A percentile compares a stretch with the other conserved stretches of the same genome.
Evolutionary conservation across 1,140 invertebrate species (phyloP).

Genomic region (Drosophila sulfurigaster): DNA sequence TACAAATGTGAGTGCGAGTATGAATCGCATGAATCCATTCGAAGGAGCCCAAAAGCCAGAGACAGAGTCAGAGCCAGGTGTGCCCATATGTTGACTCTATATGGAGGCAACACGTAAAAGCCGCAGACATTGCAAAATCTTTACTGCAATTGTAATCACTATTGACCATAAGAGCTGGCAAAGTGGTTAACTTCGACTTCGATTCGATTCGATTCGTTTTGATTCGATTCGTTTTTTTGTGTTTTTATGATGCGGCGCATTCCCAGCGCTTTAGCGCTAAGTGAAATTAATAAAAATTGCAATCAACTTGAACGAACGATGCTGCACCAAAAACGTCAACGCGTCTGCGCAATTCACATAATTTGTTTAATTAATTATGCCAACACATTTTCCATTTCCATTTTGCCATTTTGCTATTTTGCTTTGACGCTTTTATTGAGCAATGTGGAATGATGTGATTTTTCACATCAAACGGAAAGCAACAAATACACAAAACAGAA

Average conservation of each 20-base stretch:
- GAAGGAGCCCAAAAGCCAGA: conserved; percentile 8
- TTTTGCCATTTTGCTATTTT: conserved; percentile 17
- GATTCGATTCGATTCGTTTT: conserved; percentile 9
- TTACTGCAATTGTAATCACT: conserved; percentile 74
- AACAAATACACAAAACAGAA: conserved; percentile 2
- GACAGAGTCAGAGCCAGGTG: conserved; percentile 47
- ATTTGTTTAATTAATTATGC: conserved; percentile 82
- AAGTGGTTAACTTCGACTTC: conserved; percentile 31
- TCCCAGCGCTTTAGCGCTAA: conserved; percentile 64
- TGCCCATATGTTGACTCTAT: conserved; percentile 65
- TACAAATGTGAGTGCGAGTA: conserved; percentile 23
- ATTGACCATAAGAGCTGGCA: conserved; percentile 65
- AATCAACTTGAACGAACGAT: conserved; percentile 53
- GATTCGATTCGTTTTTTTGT: conserved; percentile 6
- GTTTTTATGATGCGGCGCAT: conserved; percentile 48
- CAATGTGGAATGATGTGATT: conserved; percentile 64
- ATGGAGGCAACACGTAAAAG: conserved; percentile 63
- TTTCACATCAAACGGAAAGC: conserved; percentile 64
- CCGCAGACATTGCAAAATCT: conserved; percentile 66
- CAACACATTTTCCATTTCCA: conserved; percentile 68
- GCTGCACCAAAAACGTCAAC: conserved; percentile 76
- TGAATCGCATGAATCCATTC: background rate
- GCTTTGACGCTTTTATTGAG: conserved; percentile 50
- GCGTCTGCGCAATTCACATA: conserved; percentile 80
- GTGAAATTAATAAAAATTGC: conserved; percentile 80